These are phyloP conservation scores for Himalopsyche anomala DNA, from an alignment of 2,888 invertebrate species.

Conservation along the genomic window DNA sequence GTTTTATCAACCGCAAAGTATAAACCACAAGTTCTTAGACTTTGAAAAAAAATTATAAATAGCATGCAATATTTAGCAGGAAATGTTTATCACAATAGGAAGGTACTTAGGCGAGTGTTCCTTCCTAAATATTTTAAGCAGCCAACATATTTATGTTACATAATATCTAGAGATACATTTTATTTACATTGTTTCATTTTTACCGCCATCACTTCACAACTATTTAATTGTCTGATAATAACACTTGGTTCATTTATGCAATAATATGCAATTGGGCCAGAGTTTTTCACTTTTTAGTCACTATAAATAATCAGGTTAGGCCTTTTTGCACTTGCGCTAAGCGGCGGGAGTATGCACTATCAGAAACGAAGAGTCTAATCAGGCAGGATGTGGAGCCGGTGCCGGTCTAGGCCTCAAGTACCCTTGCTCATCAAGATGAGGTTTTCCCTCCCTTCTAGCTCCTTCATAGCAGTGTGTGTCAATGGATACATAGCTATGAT, in stretches of 20 bases:
- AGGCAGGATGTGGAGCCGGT: constrained; percentile 53
- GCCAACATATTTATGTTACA: constrained; percentile 11
- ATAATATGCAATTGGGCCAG: neutral
- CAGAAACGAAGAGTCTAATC: neutral
- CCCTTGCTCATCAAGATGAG: constrained; percentile 76
- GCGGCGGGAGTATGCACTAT: constrained; percentile 39
- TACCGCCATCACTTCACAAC: no score
- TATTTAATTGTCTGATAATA: no score
- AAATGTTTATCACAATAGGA: constrained; percentile 36
- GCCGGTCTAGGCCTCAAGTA: constrained; percentile 76
- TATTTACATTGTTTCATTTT: no score
- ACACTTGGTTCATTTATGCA: neutral
- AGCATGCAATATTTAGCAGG: constrained; percentile 37
- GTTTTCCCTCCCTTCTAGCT: constrained; percentile 74
- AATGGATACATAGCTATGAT: constrained; percentile 83
- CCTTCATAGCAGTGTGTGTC: constrained; percentile 78
- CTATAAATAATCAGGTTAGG: neutral
- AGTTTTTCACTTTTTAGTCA: neutral
- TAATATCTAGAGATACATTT: no score
- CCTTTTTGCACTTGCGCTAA: constrained; percentile 11
- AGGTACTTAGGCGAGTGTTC: constrained; percentile 7
- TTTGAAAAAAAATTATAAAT: neutral
- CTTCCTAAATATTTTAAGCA: constrained; percentile 25
- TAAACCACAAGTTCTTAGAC: neutral
- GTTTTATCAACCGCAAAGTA: constrained; percentile 8